These are phyloP conservation scores for Cassiopea xamachana DNA, from an alignment of 30 jellyfish, hydroid and myxozoan genomes.

Conservation along the genomic window DNA sequence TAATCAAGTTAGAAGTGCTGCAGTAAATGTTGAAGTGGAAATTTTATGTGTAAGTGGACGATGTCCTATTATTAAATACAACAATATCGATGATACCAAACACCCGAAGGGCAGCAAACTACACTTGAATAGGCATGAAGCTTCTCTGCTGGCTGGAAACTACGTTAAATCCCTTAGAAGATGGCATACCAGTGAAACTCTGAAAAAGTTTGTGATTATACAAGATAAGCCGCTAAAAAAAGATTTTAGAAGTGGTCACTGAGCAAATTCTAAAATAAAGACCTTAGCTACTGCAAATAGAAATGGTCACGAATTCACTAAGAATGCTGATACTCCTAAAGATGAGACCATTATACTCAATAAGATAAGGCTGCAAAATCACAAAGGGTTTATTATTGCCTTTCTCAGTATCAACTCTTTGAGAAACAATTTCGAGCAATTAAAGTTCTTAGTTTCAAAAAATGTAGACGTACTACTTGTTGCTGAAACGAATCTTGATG, in stretches of 20 bases:
- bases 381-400: conserved; percentile 13
- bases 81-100: conserved; percentile 12
- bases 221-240: neutral
- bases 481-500: conserved; percentile 37
- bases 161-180: conserved; percentile 9
- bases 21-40: conserved; percentile 10
- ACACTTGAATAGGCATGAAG: conserved; percentile 5
- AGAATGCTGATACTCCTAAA: conserved; percentile 12
- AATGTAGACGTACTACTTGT: conserved; percentile 30
- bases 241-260: neutral
- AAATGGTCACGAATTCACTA: conserved; percentile 2
- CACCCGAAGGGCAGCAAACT: neutral
- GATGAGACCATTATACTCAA: neutral
- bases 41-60: neutral
- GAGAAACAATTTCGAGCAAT: conserved; percentile 11
- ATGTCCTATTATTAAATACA: neutral
- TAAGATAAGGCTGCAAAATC: conserved; percentile 13
- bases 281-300: conserved; percentile 7
- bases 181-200: conserved; percentile 5
- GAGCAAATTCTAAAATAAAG: neutral
- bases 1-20: conserved; percentile 12
- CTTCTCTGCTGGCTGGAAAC: conserved; percentile 10
- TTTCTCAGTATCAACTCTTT: neutral
- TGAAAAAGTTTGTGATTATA: neutral
- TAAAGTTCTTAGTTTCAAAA: neutral